A percentile compares a stretch with the other conserved stretches of the same genome.
Conservation (phyloP, 2,888 invertebrate genomes). For the Troilus luridus region DNA sequence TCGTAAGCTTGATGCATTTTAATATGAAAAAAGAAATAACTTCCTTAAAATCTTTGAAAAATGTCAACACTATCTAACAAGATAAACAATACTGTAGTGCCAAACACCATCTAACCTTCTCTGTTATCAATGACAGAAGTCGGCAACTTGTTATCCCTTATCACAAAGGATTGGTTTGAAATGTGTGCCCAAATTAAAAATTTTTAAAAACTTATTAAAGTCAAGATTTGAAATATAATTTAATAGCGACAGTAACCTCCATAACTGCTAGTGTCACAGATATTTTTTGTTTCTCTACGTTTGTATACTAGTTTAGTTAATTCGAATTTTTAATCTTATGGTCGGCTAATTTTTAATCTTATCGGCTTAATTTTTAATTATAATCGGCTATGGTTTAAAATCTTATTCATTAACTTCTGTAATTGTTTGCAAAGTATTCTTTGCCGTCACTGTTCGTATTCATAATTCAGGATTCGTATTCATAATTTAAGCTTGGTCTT, state of each 20-base stretch:
- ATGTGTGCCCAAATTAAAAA: background rate
- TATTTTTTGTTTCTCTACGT: too few species aligned
- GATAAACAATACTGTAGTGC: background rate
- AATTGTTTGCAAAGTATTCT: background rate
- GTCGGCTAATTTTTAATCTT: background rate
- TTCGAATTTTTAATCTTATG: background rate
- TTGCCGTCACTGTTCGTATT: background rate
- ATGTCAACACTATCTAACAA: background rate
- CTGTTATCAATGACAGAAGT: background rate
- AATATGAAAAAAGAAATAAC: slow-evolving; percentile 1
- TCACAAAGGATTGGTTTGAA: background rate
- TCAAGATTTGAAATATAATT: background rate
- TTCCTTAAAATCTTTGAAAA: background rate
- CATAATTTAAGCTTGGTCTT: too few species aligned
- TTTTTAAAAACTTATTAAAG: background rate
- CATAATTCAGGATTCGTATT: too few species aligned
- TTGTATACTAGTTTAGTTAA: background rate
- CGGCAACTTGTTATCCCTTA: slow-evolving; percentile 4
- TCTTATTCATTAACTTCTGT: background rate
- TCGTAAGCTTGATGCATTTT: slow-evolving; percentile 91
- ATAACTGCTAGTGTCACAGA: background rate
- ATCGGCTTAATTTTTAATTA: too few species aligned
- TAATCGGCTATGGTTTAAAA: too few species aligned
- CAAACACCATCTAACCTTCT: background rate
- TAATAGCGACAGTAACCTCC: background rate